phyloP scores from a whole-genome alignment of 2,888 invertebrate species.

The Drosophila putrida region DNA sequence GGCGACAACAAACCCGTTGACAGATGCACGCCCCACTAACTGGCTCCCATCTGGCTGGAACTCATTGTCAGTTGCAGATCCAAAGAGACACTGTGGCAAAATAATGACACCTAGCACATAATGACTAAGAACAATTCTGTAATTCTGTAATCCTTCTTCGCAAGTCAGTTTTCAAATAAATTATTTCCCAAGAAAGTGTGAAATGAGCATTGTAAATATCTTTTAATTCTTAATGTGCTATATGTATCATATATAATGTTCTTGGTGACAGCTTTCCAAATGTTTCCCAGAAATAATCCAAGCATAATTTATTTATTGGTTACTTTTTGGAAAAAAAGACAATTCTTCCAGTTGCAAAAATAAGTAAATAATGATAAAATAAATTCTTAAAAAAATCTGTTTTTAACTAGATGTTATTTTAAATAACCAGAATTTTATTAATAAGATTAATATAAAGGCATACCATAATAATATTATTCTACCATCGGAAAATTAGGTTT shows the following conservation, averaged over 20 bases:
- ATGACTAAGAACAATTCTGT: not conserved
- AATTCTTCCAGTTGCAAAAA: not conserved
- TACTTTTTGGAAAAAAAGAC: too few species aligned
- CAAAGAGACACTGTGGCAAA: conserved; percentile 39
- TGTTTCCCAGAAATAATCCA: conserved; percentile 1
- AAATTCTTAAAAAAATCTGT: not conserved
- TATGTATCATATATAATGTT: not conserved
- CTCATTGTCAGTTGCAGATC: conserved; percentile 7
- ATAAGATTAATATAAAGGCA: too few species aligned
- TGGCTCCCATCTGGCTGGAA: conserved; percentile 52
- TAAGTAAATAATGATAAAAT: not conserved
- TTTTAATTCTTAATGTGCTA: not conserved
- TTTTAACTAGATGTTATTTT: too few species aligned
- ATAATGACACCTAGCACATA: conserved; percentile 27
- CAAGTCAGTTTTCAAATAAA: not conserved
- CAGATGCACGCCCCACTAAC: conserved; percentile 63
- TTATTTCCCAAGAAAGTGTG: conserved; percentile 15
- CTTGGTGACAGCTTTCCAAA: not conserved
- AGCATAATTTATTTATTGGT: not conserved
- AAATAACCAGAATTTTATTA: too few species aligned
- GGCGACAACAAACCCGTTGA: conserved; percentile 75
- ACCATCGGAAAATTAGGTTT: too few species aligned
- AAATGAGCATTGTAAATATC: not conserved
- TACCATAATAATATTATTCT: too few species aligned
- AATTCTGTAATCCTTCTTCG: too few species aligned